Evolutionary conservation across 2,113 vertebrate genomes (phyloP).

Genomic region (Eira barbara): DNA sequence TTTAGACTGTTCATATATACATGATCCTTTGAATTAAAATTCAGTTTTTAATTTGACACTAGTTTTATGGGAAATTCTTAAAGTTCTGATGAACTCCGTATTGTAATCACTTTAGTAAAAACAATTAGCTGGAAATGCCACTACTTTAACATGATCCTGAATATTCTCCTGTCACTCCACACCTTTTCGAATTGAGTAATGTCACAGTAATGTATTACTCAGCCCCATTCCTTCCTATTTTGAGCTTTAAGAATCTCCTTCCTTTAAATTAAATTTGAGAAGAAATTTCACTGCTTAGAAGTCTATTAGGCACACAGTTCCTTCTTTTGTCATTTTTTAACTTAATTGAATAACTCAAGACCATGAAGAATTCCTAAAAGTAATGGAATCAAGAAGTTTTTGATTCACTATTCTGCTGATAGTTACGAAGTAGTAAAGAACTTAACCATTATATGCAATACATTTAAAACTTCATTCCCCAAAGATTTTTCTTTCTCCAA

Average conservation of each 20-base stretch:
- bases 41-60: not conserved
- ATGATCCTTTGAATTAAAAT: not conserved
- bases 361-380: not conserved
- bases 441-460: not conserved
- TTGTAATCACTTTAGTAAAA: not conserved
- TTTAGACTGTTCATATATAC: not conserved
- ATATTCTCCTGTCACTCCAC: not conserved
- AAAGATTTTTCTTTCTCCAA: not conserved
- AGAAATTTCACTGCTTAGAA: not conserved
- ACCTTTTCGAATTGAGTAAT: not conserved
- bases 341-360: not conserved
- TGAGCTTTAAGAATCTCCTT: not conserved
- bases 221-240: not conserved
- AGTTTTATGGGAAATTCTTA: not conserved
- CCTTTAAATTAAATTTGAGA: not conserved
- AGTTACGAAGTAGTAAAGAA: not conserved
- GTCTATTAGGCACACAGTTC: not conserved
- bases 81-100: not conserved
- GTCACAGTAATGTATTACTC: not conserved
- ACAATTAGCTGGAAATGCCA: not conserved
- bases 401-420: not conserved
- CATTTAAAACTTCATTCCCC: not conserved
- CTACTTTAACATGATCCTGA: fast-evolving
- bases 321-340: not conserved
- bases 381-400: not conserved